Base-by-base conservation (phyloP, 1,140 invertebrate species). In the Globodera rostochiensis region DNA sequence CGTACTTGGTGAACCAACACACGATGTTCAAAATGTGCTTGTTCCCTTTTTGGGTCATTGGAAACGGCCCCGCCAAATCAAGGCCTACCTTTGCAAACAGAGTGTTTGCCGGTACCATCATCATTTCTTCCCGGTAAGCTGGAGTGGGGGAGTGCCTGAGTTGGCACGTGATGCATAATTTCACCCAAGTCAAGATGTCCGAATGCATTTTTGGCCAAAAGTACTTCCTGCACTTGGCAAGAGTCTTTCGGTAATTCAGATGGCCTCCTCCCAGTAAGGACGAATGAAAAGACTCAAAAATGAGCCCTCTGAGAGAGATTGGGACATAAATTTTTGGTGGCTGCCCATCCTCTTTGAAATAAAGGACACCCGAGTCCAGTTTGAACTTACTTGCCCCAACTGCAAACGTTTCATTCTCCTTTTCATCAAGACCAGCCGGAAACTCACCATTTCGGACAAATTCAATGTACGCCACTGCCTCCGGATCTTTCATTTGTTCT, bases 161-260 rank as follows among this genome's bases (percentile, higher is more conserved):
- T 7, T 83, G 82, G 47, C 82, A 83, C 1, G 50, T 74, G 0
- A 77, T 70, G 36, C 80, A 83, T 70, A 46, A 13, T 36, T 77
- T 66, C 0, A 25, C 19, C 73, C 80, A 82, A 5, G 25, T 21
- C 1, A 67, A 0, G 1, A 83, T n/a, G 70, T 82, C 73, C 0
- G 46, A 5, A 8, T 46, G 45, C 81, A 83, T 82, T 19, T n/a
- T 47, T 69, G 80, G 74, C 82, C 82, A 83, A 36, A 21, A 82
- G 45, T 83, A 83, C 60, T 57, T 76, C 6, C 64, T 69, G 13
- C 15, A 46, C 53, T 82, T 83, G 8, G 71, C 47, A 2, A 82
- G 47, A 2, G 73, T 78, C 21, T 82, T 83, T 8, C 21, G 9
- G 19, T 50, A 36, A 7, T 80, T 81, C 19, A 80, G 60, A 45